Conservation (phyloP, 2,888 invertebrate genomes). For the Bellardia bayeri region DNA sequence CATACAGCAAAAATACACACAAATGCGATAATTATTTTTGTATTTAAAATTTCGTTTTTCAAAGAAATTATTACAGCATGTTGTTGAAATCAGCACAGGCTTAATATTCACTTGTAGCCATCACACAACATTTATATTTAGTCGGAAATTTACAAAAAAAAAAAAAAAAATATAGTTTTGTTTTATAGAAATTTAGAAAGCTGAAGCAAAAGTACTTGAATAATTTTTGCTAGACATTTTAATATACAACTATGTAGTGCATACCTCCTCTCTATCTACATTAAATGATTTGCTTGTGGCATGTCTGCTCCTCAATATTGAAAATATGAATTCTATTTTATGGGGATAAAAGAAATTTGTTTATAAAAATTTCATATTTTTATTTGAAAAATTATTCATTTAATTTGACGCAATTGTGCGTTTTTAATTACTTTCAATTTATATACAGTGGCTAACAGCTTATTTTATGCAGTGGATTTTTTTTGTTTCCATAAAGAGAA, state of each 20-base stretch:
- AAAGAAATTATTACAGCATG: slow-evolving; percentile 32
- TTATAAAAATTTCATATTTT: slow-evolving; percentile 51
- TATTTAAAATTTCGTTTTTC: slow-evolving; percentile 15
- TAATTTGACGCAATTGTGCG: slow-evolving; percentile 62
- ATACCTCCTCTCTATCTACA: background rate
- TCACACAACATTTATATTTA: slow-evolving; percentile 22
- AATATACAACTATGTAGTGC: slow-evolving; percentile 1
- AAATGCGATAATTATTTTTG: slow-evolving; percentile 48
- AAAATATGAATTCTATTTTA: background rate
- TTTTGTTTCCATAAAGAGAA: too few species aligned
- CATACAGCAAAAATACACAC: slow-evolving; percentile 10
- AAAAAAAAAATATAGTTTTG: background rate
- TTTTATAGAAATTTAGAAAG: background rate
- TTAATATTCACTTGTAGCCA: background rate
- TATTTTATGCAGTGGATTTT: too few species aligned
- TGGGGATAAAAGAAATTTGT: background rate
- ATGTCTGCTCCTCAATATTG: background rate
- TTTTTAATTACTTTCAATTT: slow-evolving; percentile 50
- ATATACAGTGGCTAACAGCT: too few species aligned
- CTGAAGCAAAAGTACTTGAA: slow-evolving; percentile 42
- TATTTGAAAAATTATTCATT: slow-evolving; percentile 41
- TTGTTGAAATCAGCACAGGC: slow-evolving; percentile 55
- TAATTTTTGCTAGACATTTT: slow-evolving; percentile 37
- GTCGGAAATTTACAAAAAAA: background rate
- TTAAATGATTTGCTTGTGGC: slow-evolving; percentile 11